These are phyloP conservation scores for Pleuronectes platessa DNA, from an alignment of 2,113 vertebrate species.

Conservation along the genomic window DNA sequence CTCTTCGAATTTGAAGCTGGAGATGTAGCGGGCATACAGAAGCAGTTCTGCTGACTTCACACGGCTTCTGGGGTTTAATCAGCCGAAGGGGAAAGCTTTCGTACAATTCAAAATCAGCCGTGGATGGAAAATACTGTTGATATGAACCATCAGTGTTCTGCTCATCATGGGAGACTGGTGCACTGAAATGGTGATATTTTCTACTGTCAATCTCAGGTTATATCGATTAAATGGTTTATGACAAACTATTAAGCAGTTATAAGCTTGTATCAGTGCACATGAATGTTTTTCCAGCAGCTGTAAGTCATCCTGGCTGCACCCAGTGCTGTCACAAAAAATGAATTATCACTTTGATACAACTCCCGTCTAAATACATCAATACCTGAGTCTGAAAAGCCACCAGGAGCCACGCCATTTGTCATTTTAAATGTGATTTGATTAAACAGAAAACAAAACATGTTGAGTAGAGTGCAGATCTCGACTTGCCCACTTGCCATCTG, in stretches of 20 bases:
- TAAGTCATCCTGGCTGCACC: not conserved
- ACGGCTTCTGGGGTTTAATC: constrained; percentile 33
- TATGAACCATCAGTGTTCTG: constrained; percentile 5
- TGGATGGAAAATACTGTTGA: not conserved
- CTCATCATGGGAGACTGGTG: not conserved
- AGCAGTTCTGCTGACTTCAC: constrained; percentile 33
- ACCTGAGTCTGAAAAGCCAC: too few relatives aligned
- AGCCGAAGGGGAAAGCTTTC: constrained; percentile 22
- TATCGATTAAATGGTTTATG: not conserved
- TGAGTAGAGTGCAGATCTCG: not conserved
- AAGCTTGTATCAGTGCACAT: not conserved
- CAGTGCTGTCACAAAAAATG: too few relatives aligned
- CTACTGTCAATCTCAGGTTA: too few relatives aligned
- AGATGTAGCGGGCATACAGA: constrained; percentile 36
- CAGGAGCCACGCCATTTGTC: not conserved
- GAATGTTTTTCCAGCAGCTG: not conserved
- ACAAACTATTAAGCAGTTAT: not conserved
- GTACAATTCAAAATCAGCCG: constrained; percentile 12
- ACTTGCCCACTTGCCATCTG: not conserved
- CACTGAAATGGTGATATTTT: not conserved
- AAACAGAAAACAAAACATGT: not conserved
- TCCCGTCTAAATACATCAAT: too few relatives aligned
- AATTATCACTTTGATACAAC: not conserved
- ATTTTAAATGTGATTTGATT: not conserved
- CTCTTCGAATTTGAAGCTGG: constrained; percentile 54